Evolutionary conservation across 2,888 invertebrate species (phyloP).

Genomic region (Lycocerus yunnanus): DNA sequence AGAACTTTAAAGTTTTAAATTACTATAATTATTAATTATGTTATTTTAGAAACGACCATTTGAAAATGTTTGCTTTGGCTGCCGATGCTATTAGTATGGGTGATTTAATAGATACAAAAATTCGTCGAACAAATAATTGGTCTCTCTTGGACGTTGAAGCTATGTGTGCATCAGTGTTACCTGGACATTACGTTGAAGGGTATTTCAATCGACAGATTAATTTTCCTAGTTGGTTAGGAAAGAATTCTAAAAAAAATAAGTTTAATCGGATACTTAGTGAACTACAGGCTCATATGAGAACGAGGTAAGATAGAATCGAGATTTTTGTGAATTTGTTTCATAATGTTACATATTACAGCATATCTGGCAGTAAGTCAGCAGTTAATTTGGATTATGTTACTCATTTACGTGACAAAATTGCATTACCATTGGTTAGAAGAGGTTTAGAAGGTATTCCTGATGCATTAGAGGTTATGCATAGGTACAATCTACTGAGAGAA

Average conservation of each 20-base stretch:
- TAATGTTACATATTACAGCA: constrained; percentile 57
- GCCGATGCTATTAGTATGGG: constrained; percentile 87
- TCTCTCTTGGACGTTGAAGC: constrained; percentile 83
- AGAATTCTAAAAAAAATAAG: constrained; percentile 86
- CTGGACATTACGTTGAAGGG: constrained; percentile 85
- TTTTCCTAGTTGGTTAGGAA: constrained; percentile 96
- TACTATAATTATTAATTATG: neutral
- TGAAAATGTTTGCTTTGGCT: constrained; percentile 74
- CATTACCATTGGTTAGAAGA: constrained; percentile 73
- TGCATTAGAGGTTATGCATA: constrained; percentile 75
- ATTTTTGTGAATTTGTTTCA: neutral
- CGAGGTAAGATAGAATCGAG: constrained; percentile 61
- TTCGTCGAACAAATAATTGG: constrained; percentile 85
- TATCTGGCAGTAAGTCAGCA: constrained; percentile 79
- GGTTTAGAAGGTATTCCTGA: constrained; percentile 73
- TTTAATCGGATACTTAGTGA: constrained; percentile 81
- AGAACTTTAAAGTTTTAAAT: neutral
- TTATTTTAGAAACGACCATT: constrained; percentile 59
- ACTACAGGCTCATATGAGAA: constrained; percentile 82
- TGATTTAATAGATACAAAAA: constrained; percentile 81
- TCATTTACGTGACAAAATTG: constrained; percentile 74
- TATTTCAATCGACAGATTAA: constrained; percentile 77
- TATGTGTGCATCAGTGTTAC: constrained; percentile 88
- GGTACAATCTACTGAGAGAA: constrained; percentile 86
- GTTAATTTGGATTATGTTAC: constrained; percentile 89